Base-by-base conservation (phyloP, 2,797 vertebrate species). In the Leuciscus waleckii region DNA sequence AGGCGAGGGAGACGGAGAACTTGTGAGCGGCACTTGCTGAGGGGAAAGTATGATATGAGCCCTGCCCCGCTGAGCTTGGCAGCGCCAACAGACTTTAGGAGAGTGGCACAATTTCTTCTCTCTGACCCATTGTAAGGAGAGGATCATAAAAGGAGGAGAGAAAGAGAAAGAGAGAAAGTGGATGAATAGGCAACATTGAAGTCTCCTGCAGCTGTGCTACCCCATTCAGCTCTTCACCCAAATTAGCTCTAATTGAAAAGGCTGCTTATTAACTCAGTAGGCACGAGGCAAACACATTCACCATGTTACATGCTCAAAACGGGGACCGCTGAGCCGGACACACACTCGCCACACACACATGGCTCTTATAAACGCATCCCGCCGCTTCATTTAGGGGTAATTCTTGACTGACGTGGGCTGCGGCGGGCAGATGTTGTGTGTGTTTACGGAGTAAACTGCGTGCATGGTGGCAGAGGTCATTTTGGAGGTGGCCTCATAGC, bases 241-340 rank as follows among this genome's bases (percentile, higher is more conserved):
- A 90, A 90, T 90, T 84, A 87, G 76, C 80, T 88, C 84, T 89
- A 91, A 90, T 90, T 90, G 68, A 90, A 87, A 89, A 86, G 74
- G 35, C 81, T 85, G 75, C 85, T 90, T 89, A 85, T 89, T 90
- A 85, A 85, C 87, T 82, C 84, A 79, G 86, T 80, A 79, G 83
- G 86, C 75, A 83, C 39, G 51, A 81, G 51, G 80, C 70, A 89
- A 87, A 82, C 41, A 85, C 86, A 84, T 90, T 88, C 79, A 79
- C 43, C 82, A 83, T 35, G 67, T 85, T 82, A 68, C 78, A 61
- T 61, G 46, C 82, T 87, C 67, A 80, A 79, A 89, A 83, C 17
- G 56, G 29, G 58, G 29, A 79, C 68, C 63, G 73, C 82, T 75
- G 76, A 26, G 83, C 83, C 46, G 85, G 77, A 86, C 87, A 77